Evolutionary conservation across 2,113 vertebrate genomes (phyloP), one percentile per base, ranked within the genome.

Genomic region (human): DNA sequence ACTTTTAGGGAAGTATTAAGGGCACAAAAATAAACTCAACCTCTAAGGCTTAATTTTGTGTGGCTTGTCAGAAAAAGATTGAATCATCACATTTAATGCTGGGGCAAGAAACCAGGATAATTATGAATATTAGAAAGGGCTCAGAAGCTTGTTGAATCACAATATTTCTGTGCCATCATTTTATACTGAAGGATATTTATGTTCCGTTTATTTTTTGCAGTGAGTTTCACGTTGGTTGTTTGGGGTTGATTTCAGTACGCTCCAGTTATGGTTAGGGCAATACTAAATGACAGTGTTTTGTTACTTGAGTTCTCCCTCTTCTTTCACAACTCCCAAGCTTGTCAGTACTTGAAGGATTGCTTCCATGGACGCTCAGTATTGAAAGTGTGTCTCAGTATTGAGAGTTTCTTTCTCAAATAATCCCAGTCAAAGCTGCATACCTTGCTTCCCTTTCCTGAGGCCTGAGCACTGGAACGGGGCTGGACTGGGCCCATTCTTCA

Each of bases 371-470:
- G 30, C 35, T 57, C 40, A 59, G 38, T 73, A 45, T 52, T 70
- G 48, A 78, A 85, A 73, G 18, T 45, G 43, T 90, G 43, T 70
- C 50, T 94, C 11, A 35, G 23, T 66, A 14, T 32, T 70, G 73
- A 89, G 59, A 70, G 22, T 57, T 38, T 96, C 59, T 90, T 81
- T 76, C 30, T 81, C 80, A 85, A 94, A 76, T 68, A 97, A 92
- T 23, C 0, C 43, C 35, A 64, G 13, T 5, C 0, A 50, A 75
- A 17, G 3, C 59, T 59, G 20, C 16, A 94, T 48, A 59, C 30
- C 2, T 66, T 4, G 0, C 72, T 97, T 80, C 32, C 59, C 32
- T 52, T 96, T 72, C 50, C 61, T 92, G 52, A 32, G 73, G 11
- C 64, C 50, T 48, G 66, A n/a, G 6, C 4, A 0, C 9, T 86